A percentile compares a stretch with the other conserved stretches of the same genome.
phyloP scores from a whole-genome alignment of 2,797 vertebrate species.

The Sciurus vulgaris region DNA sequence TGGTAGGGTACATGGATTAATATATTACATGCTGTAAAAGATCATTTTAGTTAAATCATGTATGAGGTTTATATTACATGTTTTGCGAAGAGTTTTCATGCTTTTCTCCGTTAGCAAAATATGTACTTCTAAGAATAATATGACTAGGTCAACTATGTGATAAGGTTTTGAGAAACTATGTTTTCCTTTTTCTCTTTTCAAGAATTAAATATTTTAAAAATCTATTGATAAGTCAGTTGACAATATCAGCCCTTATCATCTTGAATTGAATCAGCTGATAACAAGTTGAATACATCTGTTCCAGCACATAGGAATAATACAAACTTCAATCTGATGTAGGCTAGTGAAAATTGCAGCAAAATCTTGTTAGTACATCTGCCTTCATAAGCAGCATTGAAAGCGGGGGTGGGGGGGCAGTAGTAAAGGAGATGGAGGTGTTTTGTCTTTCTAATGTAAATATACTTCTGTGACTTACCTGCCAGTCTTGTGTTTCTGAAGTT shows the following conservation, averaged over 20 bases:
- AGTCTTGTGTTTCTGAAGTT: slow-evolving; percentile 78
- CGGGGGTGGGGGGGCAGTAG: background rate
- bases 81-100: slow-evolving; percentile 43
- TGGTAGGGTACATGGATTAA: slow-evolving; percentile 2
- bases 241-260: slow-evolving; percentile 85
- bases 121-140: slow-evolving; percentile 55
- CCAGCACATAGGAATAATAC: slow-evolving; percentile 75
- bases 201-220: slow-evolving; percentile 59
- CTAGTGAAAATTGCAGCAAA: slow-evolving; percentile 80
- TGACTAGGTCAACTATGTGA: slow-evolving; percentile 5
- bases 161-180: slow-evolving; percentile 21
- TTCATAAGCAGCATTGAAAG: slow-evolving; percentile 70
- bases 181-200: slow-evolving; percentile 4
- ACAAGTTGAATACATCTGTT: slow-evolving; percentile 80
- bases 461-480: slow-evolving; percentile 79
- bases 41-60: background rate
- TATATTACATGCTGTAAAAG: background rate
- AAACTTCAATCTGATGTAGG: slow-evolving; percentile 83
- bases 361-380: slow-evolving; percentile 75
- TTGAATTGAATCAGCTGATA: slow-evolving; percentile 86
- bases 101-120: slow-evolving; percentile 32
- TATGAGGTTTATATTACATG: slow-evolving; percentile 29
- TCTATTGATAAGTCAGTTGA: slow-evolving; percentile 84
- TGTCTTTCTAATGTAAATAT: slow-evolving; percentile 69
- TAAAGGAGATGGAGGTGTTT: background rate